A percentile compares a stretch with the other conserved stretches of the same genome.
Evolutionary conservation across 2,888 invertebrate genomes (phyloP).

Genomic region (Choreutis nemorana): DNA sequence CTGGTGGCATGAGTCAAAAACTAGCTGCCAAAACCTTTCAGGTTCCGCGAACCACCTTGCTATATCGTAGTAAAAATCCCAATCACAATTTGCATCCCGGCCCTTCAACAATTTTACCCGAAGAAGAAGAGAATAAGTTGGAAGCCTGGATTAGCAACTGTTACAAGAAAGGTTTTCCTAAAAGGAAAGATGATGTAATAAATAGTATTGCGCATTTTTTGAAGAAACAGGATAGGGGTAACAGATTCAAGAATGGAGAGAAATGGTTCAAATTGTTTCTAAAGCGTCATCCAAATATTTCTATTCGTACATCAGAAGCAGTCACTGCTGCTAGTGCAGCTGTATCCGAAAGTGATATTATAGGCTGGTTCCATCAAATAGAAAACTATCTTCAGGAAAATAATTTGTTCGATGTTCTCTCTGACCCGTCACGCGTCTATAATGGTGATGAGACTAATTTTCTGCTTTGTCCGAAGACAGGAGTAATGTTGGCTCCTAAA

Average conservation of each 20-base stretch:
- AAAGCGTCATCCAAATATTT: constrained; percentile 17
- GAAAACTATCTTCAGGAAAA: constrained; percentile 16
- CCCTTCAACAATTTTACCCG: constrained; percentile 8
- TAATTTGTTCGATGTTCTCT: constrained; percentile 15
- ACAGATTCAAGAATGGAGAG: constrained; percentile 14
- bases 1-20: constrained; percentile 9
- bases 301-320: constrained; percentile 17
- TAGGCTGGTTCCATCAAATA: constrained; percentile 18
- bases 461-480: constrained; percentile 20
- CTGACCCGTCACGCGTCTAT: constrained; percentile 20
- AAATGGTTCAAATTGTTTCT: constrained; percentile 22
- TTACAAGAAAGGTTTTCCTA: constrained; percentile 22
- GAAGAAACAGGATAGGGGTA: constrained; percentile 7
- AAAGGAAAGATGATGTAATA: constrained; percentile 14
- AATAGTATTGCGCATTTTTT: constrained; percentile 18
- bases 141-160: constrained; percentile 19
- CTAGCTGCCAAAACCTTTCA: constrained; percentile 8
- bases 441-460: too few relatives aligned
- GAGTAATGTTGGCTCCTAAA: constrained; percentile 5
- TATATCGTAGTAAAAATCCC: constrained; percentile 7
- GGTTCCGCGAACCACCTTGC: constrained; percentile 9
- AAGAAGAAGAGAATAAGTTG: constrained; percentile 19
- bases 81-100: constrained; percentile 7
- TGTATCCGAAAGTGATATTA: constrained; percentile 20
- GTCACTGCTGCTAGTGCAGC: constrained; percentile 23